phyloP scores from a whole-genome alignment of 2,113 vertebrate species.

The Dascyllus trimaculatus region DNA sequence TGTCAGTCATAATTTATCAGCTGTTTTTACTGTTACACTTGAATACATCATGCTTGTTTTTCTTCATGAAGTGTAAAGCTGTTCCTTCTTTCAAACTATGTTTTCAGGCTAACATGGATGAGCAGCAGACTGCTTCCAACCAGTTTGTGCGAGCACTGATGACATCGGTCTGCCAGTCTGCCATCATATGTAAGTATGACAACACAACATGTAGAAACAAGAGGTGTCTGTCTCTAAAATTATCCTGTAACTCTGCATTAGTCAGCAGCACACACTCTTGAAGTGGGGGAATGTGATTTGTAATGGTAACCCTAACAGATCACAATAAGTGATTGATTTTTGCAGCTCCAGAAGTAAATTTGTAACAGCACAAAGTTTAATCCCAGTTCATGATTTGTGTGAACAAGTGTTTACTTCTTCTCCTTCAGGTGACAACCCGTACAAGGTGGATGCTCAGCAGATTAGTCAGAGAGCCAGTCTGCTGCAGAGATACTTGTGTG shows the following conservation, averaged over 20 bases:
- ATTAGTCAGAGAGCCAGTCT: conserved; percentile 90
- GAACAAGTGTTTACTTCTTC: background rate
- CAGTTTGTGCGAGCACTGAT: conserved; percentile 92
- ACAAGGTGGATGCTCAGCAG: conserved; percentile 87
- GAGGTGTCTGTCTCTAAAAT: background rate
- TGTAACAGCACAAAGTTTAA: no score
- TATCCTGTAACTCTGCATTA: background rate
- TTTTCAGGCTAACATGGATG: conserved; percentile 90
- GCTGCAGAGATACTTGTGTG: conserved; percentile 92
- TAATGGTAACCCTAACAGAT: no score
- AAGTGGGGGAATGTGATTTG: background rate
- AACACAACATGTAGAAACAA: background rate
- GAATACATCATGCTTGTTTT: background rate
- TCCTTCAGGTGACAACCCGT: conserved; percentile 89
- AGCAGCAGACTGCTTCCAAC: conserved; percentile 89
- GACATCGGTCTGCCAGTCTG: conserved; percentile 93
- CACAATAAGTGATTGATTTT: no score
- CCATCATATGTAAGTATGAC: conserved; percentile 91
- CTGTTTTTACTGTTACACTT: no score
- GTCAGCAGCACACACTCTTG: background rate
- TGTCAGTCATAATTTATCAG: no score
- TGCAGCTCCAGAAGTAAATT: background rate
- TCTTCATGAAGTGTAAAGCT: background rate
- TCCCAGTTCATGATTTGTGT: background rate
- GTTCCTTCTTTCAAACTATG: background rate